A percentile compares a stretch with the other conserved stretches of the same genome.
Conservation (phyloP, 92 coral and sea anemone genomes). For the Parazoanthus atlanticus region DNA sequence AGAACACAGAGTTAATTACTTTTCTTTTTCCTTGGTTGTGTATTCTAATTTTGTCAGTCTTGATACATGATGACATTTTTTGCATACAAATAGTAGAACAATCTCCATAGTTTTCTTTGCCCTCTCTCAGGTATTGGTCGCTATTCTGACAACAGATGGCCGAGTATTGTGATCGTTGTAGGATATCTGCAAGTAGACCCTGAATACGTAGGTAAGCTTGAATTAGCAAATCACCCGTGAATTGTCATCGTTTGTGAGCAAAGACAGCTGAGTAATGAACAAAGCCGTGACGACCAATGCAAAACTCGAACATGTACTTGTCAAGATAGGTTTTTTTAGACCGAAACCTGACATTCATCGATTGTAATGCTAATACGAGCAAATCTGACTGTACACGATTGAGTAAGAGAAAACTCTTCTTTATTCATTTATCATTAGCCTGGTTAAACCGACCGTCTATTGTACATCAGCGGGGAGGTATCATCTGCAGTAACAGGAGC, state of each 20-base stretch:
- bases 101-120: background rate
- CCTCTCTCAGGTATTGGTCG: background rate
- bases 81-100: slow-evolving; percentile 1
- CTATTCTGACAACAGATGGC: slow-evolving; percentile 11
- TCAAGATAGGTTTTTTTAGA: background rate
- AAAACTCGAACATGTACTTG: background rate
- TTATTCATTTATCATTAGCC: background rate
- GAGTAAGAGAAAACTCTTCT: background rate
- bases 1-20: slow-evolving; percentile 34
- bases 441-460: background rate
- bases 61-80: slow-evolving; percentile 22
- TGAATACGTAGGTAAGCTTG: background rate
- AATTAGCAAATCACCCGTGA: slow-evolving; percentile 1
- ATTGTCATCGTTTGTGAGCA: background rate
- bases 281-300: background rate
- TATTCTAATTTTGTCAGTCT: slow-evolving; percentile 22
- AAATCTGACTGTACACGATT: background rate
- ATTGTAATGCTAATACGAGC: background rate
- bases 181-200: background rate
- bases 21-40: slow-evolving; percentile 18
- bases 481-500: background rate
- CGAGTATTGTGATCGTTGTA: background rate
- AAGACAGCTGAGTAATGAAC: slow-evolving; percentile 36
- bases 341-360: slow-evolving; percentile 1
- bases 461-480: background rate